phyloP scores from a whole-genome alignment of 2,888 invertebrate genomes.

The Anodontia alba region DNA sequence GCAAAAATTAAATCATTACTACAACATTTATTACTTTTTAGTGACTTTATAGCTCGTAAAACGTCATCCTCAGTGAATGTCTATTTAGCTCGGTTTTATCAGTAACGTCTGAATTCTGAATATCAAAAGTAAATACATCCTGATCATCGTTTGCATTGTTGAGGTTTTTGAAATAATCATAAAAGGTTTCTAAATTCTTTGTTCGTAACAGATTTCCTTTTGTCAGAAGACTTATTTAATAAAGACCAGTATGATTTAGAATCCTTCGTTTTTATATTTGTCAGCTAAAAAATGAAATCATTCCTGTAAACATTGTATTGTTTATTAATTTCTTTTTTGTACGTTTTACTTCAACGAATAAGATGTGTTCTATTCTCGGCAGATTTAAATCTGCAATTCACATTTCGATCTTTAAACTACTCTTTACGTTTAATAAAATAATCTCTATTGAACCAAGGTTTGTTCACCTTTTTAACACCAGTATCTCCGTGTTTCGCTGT shows the following conservation, averaged over 20 bases:
- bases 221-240: constrained; percentile 7
- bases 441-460: constrained; percentile 12
- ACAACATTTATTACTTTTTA: constrained; percentile 1
- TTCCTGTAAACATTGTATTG: constrained; percentile 4
- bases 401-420: constrained; percentile 1
- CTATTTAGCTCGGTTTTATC: background rate
- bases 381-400: constrained; percentile 3
- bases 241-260: constrained; percentile 13
- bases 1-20: constrained; percentile 2
- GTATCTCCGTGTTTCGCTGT: background rate
- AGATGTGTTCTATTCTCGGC: background rate
- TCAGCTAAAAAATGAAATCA: constrained; percentile 4
- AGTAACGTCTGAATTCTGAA: background rate
- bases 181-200: constrained; percentile 4
- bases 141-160: background rate
- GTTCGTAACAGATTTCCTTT: background rate
- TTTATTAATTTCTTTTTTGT: constrained; percentile 6
- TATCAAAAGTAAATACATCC: background rate
- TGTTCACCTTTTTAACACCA: background rate
- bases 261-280: background rate
- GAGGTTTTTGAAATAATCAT: constrained; percentile 9
- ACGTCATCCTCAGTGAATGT: background rate
- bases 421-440: constrained; percentile 13
- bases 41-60: background rate
- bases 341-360: constrained; percentile 7